Evolutionary conservation across 2,113 vertebrate genomes (phyloP).

Genomic region (Ursus arctos): DNA sequence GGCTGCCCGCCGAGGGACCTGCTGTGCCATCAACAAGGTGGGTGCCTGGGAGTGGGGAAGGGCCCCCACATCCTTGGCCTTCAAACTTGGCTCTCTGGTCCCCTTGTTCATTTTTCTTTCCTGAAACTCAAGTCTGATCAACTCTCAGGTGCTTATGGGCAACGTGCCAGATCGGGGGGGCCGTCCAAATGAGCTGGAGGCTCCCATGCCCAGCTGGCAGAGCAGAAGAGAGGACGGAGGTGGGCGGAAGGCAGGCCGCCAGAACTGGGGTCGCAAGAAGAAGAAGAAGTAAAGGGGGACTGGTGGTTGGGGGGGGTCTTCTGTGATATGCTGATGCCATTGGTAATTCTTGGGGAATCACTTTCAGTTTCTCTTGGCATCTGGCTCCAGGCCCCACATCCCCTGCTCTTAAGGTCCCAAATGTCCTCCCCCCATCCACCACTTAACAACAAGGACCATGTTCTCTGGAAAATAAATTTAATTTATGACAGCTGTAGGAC

Average conservation of each 20-base stretch:
- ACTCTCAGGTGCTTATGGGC: constrained; percentile 91
- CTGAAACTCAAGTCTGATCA: constrained; percentile 33
- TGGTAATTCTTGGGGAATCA: neutral
- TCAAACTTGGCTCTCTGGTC: neutral
- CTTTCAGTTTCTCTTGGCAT: neutral
- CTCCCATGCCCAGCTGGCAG: constrained; percentile 92
- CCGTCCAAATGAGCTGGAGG: constrained; percentile 92
- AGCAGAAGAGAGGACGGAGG: constrained; percentile 84
- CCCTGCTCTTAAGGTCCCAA: neutral
- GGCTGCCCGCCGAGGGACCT: constrained; percentile 83
- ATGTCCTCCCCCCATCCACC: neutral
- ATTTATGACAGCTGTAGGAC: constrained; percentile 21
- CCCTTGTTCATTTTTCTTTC: neutral
- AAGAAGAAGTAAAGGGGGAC: constrained; percentile 82
- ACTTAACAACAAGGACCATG: neutral
- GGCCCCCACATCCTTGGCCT: neutral
- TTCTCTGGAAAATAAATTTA: constrained; percentile 80
- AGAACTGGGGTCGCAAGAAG: constrained; percentile 75
- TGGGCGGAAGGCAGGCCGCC: constrained; percentile 49
- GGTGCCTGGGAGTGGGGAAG: neutral
- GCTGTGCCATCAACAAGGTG: constrained; percentile 91
- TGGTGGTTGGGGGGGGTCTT: fast-evolving
- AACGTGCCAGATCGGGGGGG: constrained; percentile 93
- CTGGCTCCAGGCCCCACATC: neutral
- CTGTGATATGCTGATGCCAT: neutral